Evolutionary conservation across 2,888 invertebrate genomes (phyloP), one percentile per base, ranked within the genome.

Genomic region (Phania funesta): DNA sequence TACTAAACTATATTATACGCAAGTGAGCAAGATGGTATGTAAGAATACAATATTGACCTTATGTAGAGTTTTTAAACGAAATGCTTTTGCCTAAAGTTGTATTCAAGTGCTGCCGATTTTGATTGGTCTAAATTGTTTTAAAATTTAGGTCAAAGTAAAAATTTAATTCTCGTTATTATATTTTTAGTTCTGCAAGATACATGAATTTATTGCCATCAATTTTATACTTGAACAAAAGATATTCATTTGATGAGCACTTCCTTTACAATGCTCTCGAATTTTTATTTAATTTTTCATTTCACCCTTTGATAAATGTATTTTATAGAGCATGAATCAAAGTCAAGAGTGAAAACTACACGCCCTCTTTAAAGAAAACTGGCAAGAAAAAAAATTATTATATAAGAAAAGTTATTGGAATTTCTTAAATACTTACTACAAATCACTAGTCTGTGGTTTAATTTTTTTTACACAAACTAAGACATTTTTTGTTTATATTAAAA

Each of bases 71-170:
- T 38, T 38, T 38, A 11, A 11, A 11, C 11, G 11, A 35, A 9
- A 11, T 26, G 26, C 6, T 5, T 26, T 5, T 26, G 26, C 1
- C 3, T 11, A 13, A 16, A 48, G 3, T 48, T 46, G 32, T n/a
- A n/a, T 67, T 38, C 13, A 48, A 56, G 46, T 11, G 54, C 18
- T 18, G 32, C 44, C 46, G 65, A 16, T 22, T 75, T 46, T 46
- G 46, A 32, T 46, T 65, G 38, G 11, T 9, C 48, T 26, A 7
- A n/a, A 24, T 26, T 44, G 52, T 41, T 4, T 7, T 44, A n/a
- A 26, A 67, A 75, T 50, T 75, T 58, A 24, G 65, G 67, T 56
- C 75, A 75, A 65, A 50, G 48, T 75, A 41, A 38, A 18, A 18
- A 22, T 29, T 44, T 38, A 24, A 9, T 5, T 0, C 20, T 9